phyloP scores from a whole-genome alignment of 1,140 invertebrate species.

The Zophobas morio region DNA sequence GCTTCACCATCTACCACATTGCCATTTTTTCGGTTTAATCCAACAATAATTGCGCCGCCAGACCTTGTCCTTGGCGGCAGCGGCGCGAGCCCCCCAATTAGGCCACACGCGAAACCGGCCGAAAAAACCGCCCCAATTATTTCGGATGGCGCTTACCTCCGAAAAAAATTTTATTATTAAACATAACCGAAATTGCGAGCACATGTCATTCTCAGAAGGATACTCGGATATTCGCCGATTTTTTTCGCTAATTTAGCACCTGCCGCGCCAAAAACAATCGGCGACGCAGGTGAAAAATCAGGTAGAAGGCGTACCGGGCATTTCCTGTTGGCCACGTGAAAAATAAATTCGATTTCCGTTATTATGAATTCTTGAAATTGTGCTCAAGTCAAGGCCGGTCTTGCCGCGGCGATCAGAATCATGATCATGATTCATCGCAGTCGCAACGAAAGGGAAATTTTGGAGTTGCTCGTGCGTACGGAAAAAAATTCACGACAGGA shows the following conservation, averaged over 20 bases:
- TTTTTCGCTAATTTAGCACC: conserved; percentile 15
- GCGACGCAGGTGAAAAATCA: conserved; percentile 23
- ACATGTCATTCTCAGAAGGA: conserved; percentile 37
- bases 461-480: conserved; percentile 10
- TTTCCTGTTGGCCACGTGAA: conserved; percentile 27
- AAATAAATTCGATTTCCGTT: conserved; percentile 39
- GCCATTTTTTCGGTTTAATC: no score
- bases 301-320: conserved; percentile 35
- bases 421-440: conserved; percentile 11
- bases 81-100: conserved; percentile 17
- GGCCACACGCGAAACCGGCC: conserved; percentile 10
- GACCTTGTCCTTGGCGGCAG: background rate
- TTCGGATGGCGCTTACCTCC: background rate
- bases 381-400: conserved; percentile 38
- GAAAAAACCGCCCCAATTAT: conserved; percentile 29
- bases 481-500: conserved; percentile 30
- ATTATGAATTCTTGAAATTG: conserved; percentile 27
- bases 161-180: conserved; percentile 29
- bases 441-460: conserved; percentile 37
- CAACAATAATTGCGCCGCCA: background rate
- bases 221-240: conserved; percentile 1
- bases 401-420: background rate
- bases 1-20: no score
- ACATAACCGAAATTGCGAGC: conserved; percentile 20
- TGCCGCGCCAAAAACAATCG: conserved; percentile 15